These are phyloP conservation scores for Ridgeia piscesae DNA, from an alignment of 1,140 invertebrate species.

Conservation along the genomic window DNA sequence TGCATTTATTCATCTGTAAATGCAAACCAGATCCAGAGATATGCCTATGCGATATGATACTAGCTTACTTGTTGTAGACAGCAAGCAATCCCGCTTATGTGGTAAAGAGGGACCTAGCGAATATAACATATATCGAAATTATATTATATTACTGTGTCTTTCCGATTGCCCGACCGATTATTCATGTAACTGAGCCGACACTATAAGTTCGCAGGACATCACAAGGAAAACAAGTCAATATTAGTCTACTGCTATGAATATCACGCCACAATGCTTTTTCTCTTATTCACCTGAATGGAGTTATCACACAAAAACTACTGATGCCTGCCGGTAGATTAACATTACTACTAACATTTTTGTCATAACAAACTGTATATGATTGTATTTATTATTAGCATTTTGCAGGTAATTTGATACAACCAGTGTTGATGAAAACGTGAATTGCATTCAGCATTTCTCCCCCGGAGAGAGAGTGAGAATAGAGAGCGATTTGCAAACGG, in stretches of 20 bases:
- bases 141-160: no score
- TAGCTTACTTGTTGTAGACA: no score
- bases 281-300: no score
- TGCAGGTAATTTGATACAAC: background rate
- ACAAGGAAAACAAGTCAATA: background rate
- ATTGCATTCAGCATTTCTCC: background rate
- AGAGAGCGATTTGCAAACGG: background rate
- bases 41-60: no score
- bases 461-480: background rate
- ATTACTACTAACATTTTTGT: background rate
- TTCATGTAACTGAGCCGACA: no score
- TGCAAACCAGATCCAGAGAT: no score
- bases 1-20: no score
- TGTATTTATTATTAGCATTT: no score
- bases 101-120: no score
- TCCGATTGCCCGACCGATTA: no score
- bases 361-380: background rate
- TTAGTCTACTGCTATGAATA: background rate
- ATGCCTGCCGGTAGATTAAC: background rate
- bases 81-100: no score
- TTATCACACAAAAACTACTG: background rate
- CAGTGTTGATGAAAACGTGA: background rate
- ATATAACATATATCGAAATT: no score
- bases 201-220: background rate
- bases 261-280: background rate